Evolutionary conservation across 2,888 invertebrate species (phyloP), one percentile per base, ranked within the genome.

Genomic region (Apoda limacodes): DNA sequence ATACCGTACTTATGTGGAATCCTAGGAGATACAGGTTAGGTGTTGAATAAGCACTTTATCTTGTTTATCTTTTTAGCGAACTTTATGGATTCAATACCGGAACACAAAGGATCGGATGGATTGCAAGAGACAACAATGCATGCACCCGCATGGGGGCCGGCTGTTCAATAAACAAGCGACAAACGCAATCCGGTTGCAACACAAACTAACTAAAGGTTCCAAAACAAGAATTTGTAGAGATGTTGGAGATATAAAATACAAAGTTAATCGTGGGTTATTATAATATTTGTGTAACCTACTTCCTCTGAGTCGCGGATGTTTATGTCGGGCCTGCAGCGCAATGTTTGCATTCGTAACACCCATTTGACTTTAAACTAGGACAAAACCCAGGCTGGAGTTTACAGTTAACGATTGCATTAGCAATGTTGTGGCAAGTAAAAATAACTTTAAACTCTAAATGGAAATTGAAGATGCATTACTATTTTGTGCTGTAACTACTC

Each of bases 281-380:
- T 48, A 49, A 50, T 52, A 49, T 52, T 52, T 46, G 42, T 47
- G 46, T 52, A 52, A 48, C 49, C 52, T 45, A 48, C 45, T 49
- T 55, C 49, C 49, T 51, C 25, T 34, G 34, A 46, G 43, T 42
- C 55, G 62, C 63, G 69, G 67, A 72, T 70, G 72, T 72, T 74
- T 72, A 62, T 56, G 56, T 55, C 52, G 48, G 40, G 46, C 42
- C 47, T 50, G 45, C 52, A 34, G 47, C 47, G 57, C 59, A 60
- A 65, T 67, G 65, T 67, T 69, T 67, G 56, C 51, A 59, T 63
- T 63, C 56, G 63, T 65, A 71, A 67, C 60, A 63, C 35, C 25
- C 35, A 35, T 45, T 43, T 48, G 38, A 50, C 48, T 46, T 41
- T 42, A 49, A 52, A 65, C 50, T 64, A 46, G 64, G 60, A 55